Conservation (phyloP, 2,888 invertebrate species). For the Amphimallon solstitiale region DNA sequence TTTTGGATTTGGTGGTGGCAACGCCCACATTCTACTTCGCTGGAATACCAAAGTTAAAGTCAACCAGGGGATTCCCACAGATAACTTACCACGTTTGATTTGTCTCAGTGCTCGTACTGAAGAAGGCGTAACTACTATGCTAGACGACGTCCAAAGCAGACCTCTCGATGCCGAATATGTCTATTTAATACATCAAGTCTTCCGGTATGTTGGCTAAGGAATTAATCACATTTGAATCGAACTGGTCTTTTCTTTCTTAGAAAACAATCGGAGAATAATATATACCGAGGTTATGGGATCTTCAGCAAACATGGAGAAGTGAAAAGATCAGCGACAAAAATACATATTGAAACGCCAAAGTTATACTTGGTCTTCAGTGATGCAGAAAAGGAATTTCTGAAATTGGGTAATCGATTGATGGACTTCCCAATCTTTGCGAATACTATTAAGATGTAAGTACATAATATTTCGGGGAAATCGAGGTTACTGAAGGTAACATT, state of each 20-base stretch:
- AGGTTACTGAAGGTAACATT: no score
- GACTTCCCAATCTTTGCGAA: conserved; percentile 23
- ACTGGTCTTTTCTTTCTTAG: background rate
- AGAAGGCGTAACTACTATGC: conserved; percentile 72
- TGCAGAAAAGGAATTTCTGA: conserved; percentile 10
- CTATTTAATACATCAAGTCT: conserved; percentile 49
- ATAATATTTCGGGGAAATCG: no score
- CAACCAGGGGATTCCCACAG: conserved; percentile 71
- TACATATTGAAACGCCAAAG: background rate
- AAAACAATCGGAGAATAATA: background rate
- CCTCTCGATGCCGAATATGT: conserved; percentile 52
- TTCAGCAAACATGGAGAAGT: conserved; percentile 1
- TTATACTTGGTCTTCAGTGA: conserved; percentile 17
- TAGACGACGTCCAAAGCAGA: conserved; percentile 70
- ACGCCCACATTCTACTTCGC: conserved; percentile 76
- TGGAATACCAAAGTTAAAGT: conserved; percentile 70
- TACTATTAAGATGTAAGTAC: conserved; percentile 23
- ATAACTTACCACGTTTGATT: conserved; percentile 76
- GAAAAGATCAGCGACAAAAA: background rate
- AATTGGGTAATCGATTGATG: conserved; percentile 5
- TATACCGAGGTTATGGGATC: conserved; percentile 8
- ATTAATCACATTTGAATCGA: background rate
- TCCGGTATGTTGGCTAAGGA: background rate
- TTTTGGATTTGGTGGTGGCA: conserved; percentile 92
- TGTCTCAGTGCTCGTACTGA: conserved; percentile 81